Evolutionary conservation across 2,797 vertebrate species (phyloP).

Genomic region (Lophotriccus pileatus): DNA sequence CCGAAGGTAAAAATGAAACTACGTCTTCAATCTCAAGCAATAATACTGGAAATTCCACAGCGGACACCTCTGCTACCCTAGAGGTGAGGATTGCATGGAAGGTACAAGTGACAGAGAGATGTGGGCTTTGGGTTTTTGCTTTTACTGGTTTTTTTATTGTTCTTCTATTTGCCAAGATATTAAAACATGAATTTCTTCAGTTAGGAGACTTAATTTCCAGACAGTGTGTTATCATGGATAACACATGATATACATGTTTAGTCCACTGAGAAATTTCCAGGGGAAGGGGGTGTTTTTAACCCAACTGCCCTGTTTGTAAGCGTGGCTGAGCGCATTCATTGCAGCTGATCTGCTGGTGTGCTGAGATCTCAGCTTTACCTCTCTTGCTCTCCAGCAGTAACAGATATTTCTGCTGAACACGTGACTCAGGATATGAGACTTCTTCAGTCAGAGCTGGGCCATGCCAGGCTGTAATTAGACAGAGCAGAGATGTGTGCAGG

Average conservation of each 20-base stretch:
- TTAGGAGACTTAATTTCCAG: not conserved
- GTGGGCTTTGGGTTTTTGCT: not conserved
- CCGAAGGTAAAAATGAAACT: slow-evolving; percentile 94
- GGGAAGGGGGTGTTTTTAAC: not conserved
- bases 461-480: not conserved
- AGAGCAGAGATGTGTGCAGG: not conserved
- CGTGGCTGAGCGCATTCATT: not conserved
- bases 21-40: slow-evolving; percentile 90
- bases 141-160: not conserved
- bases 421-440: not conserved
- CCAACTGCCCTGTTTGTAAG: not conserved
- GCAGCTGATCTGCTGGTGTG: not conserved
- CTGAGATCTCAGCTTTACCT: not conserved
- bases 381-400: not conserved
- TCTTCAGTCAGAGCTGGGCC: not conserved
- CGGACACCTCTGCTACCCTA: slow-evolving; percentile 93
- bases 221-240: not conserved
- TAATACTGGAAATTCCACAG: slow-evolving; percentile 91
- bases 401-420: not conserved
- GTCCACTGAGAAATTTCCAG: not conserved
- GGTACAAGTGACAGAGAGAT: not conserved
- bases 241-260: not conserved
- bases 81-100: slow-evolving; percentile 77
- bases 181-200: not conserved
- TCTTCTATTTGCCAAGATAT: not conserved